Evolutionary conservation across 2,113 vertebrate species (phyloP), one percentile per base, ranked within the genome.

Genomic region (Myiozetetes cayanensis): DNA sequence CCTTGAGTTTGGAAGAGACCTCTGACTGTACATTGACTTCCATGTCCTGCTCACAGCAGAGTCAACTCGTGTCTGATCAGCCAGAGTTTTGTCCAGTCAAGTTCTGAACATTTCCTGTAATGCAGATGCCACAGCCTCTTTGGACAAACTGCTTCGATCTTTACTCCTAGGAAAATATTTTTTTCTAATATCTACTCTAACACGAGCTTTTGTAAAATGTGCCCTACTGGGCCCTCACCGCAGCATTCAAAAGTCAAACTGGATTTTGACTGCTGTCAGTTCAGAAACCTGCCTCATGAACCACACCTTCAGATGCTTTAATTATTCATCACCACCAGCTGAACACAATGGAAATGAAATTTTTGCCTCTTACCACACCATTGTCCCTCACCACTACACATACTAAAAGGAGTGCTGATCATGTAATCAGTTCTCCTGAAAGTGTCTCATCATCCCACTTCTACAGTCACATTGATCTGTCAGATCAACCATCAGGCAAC

Each of bases 401-500:
- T 8, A 66, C 27, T 31, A 58, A 56, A 88, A 72, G 31, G 19
- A 85, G 43, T 16, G 5, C 61, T 75, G 49, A 71, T 82, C 24
- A 37, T 0, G 0, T 13, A 63, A 90, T 83, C 49, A 7, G 1
- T n/a, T 83, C 67, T 59, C 31, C 41, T 1, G 0, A 58, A 86
- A 53, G 6, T 30, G 37, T 53, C 70, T 82, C 70, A 53, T 89
- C 61, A 71, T 71, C 63, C 41, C 44, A 73, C 14, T 73, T 56
- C 17, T n/a, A 21, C 6, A 43, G 44, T 35, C 49, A 87, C 37
- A 70, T 35, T 6, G 30, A 65, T 43, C 35, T 44, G 14, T 12
- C 37, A 61, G 52, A 50, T 50, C 49, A 50, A 50, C 14, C 27
- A 50, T 50, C 25, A 50, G 49, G 25, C 25, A 89, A 74, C 7